Base-by-base conservation (phyloP, 2,113 vertebrate genomes). In the Elephantulus edwardii region DNA sequence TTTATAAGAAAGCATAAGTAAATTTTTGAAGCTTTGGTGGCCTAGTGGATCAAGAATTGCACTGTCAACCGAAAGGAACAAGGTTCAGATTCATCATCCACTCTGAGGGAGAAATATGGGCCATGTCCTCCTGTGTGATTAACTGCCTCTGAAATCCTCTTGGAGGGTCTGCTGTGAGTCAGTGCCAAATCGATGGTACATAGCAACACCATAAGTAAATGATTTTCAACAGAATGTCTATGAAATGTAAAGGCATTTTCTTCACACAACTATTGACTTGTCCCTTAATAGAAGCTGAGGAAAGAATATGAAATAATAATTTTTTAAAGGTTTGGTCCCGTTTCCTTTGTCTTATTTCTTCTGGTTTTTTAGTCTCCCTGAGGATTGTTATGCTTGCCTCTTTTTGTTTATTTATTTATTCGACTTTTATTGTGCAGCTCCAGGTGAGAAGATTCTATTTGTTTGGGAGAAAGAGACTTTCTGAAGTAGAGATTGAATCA, bases 341-440 rank as follows among this genome's bases (percentile, higher is more conserved):
- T 71, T 30, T 1, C 72, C 26, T 64, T 66, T 56, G 33, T 33
- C 60, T 33, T 62, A 6, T 62, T 30, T n/a, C 9, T 28, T 60
- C 19, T 81, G 89, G 10, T 77, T 91, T 89, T 52, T 86, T 64
- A 86, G 83, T 83, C n/a, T 88, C 2, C 30, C 28, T 71, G 78
- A 62, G 13, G 86, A 80, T 90, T 46, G 0, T 10, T 76, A 8
- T 71, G 24, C 58, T 60, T 7, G 40, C 91, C 17, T 38, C 78
- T 85, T 83, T 5, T 13, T n/a, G 52, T 54, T 54, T 54, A 19
- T 54, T 54, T 54, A 19, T 54, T 54, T 54, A 19, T 38, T 40
- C 3, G 33, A n/a, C 46, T 42, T 42, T 35, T 48, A 12, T 66
- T 77, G 1, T 26, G 14, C 26, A 14, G 20, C 35, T 22, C 5